Evolutionary conservation across 2,888 invertebrate species (phyloP).

Genomic region (Erebia aethiops): DNA sequence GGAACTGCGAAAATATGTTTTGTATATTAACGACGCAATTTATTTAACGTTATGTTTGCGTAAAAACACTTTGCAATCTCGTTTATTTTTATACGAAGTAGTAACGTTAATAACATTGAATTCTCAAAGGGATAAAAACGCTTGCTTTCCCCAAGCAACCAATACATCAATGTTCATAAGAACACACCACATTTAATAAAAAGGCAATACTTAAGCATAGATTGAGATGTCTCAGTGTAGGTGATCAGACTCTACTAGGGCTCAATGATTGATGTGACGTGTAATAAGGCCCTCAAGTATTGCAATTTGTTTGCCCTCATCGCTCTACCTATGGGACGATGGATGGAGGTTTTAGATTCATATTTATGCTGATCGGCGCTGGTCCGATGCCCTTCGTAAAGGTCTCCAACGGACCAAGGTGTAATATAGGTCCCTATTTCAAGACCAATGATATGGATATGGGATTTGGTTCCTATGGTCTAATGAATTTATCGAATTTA

Average conservation of each 20-base stretch:
- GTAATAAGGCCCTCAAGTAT: slow-evolving; percentile 79
- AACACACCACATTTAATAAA: slow-evolving; percentile 35
- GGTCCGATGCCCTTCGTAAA: slow-evolving; percentile 40
- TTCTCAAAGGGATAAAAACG: slow-evolving; percentile 13
- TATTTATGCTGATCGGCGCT: slow-evolving; percentile 74
- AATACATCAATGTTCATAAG: slow-evolving; percentile 31
- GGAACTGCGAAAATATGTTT: slow-evolving; percentile 15
- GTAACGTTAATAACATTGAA: slow-evolving; percentile 20
- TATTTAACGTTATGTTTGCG: slow-evolving; percentile 23
- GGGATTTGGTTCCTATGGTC: too few relatives aligned
- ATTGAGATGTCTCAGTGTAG: slow-evolving; percentile 42
- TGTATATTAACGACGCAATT: slow-evolving; percentile 21
- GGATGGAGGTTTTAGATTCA: slow-evolving; percentile 67
- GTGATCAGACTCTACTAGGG: slow-evolving; percentile 71
- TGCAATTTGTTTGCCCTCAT: slow-evolving; percentile 82
- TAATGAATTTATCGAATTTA: not conserved
- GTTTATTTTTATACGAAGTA: slow-evolving; percentile 24
- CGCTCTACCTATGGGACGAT: slow-evolving; percentile 68
- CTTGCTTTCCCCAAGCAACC: slow-evolving; percentile 10
- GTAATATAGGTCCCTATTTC: too few relatives aligned
- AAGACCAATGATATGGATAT: too few relatives aligned
- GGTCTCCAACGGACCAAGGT: slow-evolving; percentile 8
- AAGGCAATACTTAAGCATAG: slow-evolving; percentile 33
- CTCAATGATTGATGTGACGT: slow-evolving; percentile 80
- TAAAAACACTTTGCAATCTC: slow-evolving; percentile 22